These are phyloP conservation scores for Drosophila rufa DNA, from an alignment of 1,140 invertebrate species.

Conservation along the genomic window DNA sequence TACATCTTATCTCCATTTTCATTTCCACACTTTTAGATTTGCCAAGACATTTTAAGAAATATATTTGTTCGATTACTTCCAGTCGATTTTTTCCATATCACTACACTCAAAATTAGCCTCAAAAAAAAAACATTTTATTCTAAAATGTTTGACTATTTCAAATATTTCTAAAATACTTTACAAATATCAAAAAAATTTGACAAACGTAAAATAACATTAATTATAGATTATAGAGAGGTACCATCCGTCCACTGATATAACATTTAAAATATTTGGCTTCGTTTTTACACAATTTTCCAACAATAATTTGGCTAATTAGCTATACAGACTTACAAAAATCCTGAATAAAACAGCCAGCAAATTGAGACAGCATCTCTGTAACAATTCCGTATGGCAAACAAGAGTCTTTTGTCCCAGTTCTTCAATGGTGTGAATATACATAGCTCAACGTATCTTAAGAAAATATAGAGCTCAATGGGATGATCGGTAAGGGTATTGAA, in stretches of 20 bases:
- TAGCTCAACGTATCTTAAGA: conserved; percentile 2
- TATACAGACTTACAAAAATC: too few relatives aligned
- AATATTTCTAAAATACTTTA: too few relatives aligned
- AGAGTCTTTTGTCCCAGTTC: not conserved
- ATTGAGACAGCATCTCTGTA: not conserved
- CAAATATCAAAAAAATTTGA: not conserved
- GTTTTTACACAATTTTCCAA: too few relatives aligned
- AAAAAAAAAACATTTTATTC: too few relatives aligned
- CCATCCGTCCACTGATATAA: too few relatives aligned
- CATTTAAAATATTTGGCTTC: too few relatives aligned
- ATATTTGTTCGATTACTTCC: too few relatives aligned
- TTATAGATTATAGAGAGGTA: too few relatives aligned
- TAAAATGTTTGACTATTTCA: too few relatives aligned
- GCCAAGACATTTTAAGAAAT: not conserved
- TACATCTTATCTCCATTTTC: not conserved
- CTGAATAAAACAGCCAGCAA: not conserved
- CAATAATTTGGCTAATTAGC: not conserved
- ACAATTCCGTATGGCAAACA: not conserved
- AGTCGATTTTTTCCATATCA: too few relatives aligned
- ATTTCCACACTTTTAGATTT: conserved; percentile 1
- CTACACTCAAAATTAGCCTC: too few relatives aligned
- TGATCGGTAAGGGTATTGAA: not conserved
- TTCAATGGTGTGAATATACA: conserved; percentile 50
- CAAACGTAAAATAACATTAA: not conserved
- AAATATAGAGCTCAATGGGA: conserved; percentile 3